These are phyloP conservation scores for Sebastes hubbsi DNA, from an alignment of 2,797 vertebrate species.

Conservation along the genomic window DNA sequence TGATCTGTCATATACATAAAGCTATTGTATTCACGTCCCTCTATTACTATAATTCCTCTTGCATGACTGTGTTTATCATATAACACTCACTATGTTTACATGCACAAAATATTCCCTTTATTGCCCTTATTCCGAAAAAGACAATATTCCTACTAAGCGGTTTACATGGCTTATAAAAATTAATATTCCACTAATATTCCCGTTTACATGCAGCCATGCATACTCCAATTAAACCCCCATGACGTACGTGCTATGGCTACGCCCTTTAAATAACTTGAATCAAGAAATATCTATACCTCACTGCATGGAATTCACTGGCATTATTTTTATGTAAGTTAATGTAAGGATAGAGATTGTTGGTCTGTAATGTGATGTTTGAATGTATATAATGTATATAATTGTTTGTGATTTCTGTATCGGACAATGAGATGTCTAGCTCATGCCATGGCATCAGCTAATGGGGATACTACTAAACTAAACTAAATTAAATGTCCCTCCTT, in stretches of 20 bases:
- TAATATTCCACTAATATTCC: neutral
- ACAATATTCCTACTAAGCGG: neutral
- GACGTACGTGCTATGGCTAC: rapidly evolving
- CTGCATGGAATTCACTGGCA: too few relatives aligned
- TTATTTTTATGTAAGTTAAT: too few relatives aligned
- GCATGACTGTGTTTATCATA: neutral
- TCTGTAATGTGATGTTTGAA: too few relatives aligned
- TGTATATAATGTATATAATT: too few relatives aligned
- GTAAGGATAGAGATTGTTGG: rapidly evolving
- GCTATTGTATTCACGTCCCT: neutral
- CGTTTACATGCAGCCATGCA: neutral
- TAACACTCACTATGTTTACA: neutral
- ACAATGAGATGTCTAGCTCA: rapidly evolving
- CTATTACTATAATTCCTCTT: neutral
- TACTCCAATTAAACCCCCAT: neutral
- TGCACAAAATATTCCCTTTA: neutral
- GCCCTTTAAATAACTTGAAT: neutral
- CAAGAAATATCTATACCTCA: too few relatives aligned
- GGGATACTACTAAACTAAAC: too few relatives aligned
- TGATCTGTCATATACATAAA: neutral
- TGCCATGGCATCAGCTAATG: too few relatives aligned
- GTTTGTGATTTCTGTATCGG: too few relatives aligned
- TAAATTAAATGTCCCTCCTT: rapidly evolving
- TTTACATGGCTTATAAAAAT: rapidly evolving
- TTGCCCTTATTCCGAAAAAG: neutral